A percentile compares a stretch with the other conserved stretches of the same genome.
Conservation (phyloP, 2,113 vertebrate species). For the Thinocorus orbignyianus region DNA sequence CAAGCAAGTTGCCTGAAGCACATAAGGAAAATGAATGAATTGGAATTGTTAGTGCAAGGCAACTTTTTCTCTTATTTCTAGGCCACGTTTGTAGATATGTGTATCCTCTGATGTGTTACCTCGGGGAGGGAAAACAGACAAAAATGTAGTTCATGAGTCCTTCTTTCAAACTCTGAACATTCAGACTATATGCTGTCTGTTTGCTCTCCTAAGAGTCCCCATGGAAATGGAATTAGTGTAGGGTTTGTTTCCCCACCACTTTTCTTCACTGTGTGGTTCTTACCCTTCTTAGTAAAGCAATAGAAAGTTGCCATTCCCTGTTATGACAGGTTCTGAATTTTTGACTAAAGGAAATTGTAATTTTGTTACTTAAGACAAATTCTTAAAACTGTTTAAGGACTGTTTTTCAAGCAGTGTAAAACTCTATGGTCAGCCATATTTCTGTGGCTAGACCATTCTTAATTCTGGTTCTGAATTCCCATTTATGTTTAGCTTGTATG, state of each 20-base stretch:
- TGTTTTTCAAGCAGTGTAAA: neutral
- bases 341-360: neutral
- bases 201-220: neutral
- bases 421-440: neutral
- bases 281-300: neutral
- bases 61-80: neutral
- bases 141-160: neutral
- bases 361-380: neutral
- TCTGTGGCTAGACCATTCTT: neutral
- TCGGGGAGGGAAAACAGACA: rapidly evolving
- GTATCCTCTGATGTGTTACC: neutral
- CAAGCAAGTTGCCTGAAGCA: neutral
- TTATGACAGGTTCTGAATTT: neutral
- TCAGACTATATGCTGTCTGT: neutral
- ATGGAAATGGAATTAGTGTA: neutral
- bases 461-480: neutral
- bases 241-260: rapidly evolving
- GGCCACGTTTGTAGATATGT: neutral
- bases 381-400: neutral
- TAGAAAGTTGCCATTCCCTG: neutral
- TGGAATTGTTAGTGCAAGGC: neutral
- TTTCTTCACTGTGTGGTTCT: neutral
- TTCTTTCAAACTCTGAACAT: neutral
- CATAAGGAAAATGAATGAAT: neutral
- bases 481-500: neutral